These are phyloP conservation scores for Laodelphax striatellus DNA, from an alignment of 1,140 invertebrate genomes.

Conservation along the genomic window DNA sequence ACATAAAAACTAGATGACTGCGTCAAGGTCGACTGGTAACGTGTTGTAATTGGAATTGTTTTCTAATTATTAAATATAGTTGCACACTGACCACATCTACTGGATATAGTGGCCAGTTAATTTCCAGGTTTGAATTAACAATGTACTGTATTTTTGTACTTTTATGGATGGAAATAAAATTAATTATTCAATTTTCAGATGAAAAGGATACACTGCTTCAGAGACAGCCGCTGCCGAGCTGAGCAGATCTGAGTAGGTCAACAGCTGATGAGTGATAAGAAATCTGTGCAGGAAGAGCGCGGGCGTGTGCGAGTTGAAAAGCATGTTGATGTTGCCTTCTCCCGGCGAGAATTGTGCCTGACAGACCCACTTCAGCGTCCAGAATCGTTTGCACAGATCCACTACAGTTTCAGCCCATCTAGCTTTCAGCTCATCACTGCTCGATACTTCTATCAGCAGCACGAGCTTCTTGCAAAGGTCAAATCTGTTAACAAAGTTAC, in stretches of 20 bases:
- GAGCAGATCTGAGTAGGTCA: background rate
- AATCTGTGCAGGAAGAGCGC: background rate
- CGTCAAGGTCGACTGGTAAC: no score
- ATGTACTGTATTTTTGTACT: no score
- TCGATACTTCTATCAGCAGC: background rate
- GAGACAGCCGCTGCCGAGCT: background rate
- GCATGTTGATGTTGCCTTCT: background rate
- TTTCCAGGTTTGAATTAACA: no score
- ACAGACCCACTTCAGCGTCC: background rate
- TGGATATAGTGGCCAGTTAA: no score
- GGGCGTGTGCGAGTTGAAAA: background rate
- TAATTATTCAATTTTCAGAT: no score
- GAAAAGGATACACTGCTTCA: background rate
- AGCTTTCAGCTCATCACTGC: background rate
- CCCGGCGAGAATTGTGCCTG: background rate
- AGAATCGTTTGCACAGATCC: background rate
- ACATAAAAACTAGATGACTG: no score
- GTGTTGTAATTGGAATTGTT: no score
- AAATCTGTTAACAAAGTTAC: background rate
- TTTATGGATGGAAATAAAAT: no score
- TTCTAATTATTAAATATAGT: no score
- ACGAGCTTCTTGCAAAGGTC: background rate
- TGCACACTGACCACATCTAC: no score
- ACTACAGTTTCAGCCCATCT: background rate
- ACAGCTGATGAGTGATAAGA: background rate